Percentiles rank a stretch among this genome's conserved stretches.
phyloP scores from a whole-genome alignment of 2,113 vertebrate species.

The Trachemys scripta region DNA sequence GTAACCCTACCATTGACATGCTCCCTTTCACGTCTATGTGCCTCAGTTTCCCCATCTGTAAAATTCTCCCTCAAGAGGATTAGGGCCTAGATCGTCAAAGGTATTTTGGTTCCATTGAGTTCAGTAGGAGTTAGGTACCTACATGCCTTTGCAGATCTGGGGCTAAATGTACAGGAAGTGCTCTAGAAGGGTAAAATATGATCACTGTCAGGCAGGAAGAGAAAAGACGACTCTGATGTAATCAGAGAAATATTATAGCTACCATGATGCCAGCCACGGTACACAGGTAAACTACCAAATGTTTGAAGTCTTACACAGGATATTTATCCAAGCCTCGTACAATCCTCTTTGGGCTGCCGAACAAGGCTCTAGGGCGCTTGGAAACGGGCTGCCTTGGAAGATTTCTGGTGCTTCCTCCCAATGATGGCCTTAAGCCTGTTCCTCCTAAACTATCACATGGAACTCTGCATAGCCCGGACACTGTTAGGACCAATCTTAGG shows the following conservation, averaged over 20 bases:
- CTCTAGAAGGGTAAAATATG: neutral
- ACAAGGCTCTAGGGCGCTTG: neutral
- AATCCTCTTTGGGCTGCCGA: neutral
- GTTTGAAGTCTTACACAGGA: neutral
- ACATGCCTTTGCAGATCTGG: neutral
- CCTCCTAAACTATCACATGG: neutral
- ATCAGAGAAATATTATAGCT: neutral
- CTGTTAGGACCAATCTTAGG: neutral
- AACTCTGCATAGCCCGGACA: accelerated
- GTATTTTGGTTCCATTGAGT: neutral
- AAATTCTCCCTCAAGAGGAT: neutral
- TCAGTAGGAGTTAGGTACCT: neutral
- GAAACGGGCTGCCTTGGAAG: accelerated
- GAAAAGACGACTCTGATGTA: neutral
- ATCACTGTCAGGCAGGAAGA: neutral
- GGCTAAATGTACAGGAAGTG: neutral
- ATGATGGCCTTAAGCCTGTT: neutral
- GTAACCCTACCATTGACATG: neutral
- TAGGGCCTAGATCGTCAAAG: neutral
- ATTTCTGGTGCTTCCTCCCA: neutral
- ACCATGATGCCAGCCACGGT: neutral
- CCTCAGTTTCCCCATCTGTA: neutral
- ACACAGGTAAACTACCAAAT: neutral
- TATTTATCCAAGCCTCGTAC: neutral
- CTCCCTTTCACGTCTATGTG: neutral